These are phyloP conservation scores for Halichondria panicea DNA, from an alignment of 37 sponge, comb jelly and placozoan species.

Conservation along the genomic window DNA sequence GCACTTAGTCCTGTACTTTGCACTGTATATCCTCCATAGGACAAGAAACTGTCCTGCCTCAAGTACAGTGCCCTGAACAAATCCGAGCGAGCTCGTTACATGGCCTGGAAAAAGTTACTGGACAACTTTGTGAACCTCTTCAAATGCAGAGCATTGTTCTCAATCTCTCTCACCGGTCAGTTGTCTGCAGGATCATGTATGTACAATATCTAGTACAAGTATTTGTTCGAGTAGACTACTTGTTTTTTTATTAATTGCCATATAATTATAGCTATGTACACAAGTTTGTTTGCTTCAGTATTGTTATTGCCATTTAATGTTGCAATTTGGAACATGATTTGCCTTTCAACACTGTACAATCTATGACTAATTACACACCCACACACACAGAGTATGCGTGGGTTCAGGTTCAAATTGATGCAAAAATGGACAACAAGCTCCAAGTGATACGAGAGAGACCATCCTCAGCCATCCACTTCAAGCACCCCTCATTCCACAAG, in stretches of 20 bases:
- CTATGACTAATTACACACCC: too few relatives aligned
- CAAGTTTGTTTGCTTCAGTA: background rate
- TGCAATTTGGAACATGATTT: too few relatives aligned
- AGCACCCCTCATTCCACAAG: too few relatives aligned
- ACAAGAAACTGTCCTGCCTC: conserved; percentile 20
- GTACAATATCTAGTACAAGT: background rate
- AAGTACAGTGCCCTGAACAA: conserved; percentile 25
- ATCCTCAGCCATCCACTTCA: too few relatives aligned
- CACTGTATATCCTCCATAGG: conserved; percentile 7
- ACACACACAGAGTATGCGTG: too few relatives aligned
- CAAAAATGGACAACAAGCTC: too few relatives aligned
- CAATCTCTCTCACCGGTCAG: too few relatives aligned
- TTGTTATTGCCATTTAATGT: too few relatives aligned
- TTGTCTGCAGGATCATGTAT: background rate
- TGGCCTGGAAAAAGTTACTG: conserved; percentile 29
- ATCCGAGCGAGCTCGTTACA: conserved; percentile 20
- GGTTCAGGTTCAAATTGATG: too few relatives aligned
- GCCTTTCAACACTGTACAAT: too few relatives aligned
- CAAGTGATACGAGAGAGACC: too few relatives aligned
- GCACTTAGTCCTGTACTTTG: too few relatives aligned
- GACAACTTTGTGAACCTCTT: conserved; percentile 10
- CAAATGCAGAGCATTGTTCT: conserved; percentile 10
- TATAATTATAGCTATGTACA: background rate
- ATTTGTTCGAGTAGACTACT: background rate
- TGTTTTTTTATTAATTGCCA: background rate